Evolutionary conservation across 2,888 invertebrate species (phyloP), one percentile per base, ranked within the genome.

Genomic region (Belgica antarctica): DNA sequence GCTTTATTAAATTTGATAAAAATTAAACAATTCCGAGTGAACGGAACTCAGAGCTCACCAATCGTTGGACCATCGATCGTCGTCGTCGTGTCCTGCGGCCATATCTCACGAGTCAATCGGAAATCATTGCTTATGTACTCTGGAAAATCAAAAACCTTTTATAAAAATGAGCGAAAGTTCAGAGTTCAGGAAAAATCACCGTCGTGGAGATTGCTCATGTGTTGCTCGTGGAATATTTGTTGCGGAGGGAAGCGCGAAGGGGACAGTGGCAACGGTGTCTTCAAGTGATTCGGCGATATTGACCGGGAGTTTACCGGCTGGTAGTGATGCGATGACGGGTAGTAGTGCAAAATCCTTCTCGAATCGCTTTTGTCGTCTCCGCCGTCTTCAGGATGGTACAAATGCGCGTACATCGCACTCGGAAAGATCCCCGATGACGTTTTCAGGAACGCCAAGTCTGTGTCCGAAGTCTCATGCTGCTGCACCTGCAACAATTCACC

Each of bases 151-250:
- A 10, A 36, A 34, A 22, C 8, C 3, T 17, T 46, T 46, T 8
- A 15, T 46, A 34, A 34, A 34, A 7, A 12, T 7, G 34, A 8
- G 7, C 7, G 34, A 59, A 59, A 1, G 24, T 59, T 59, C 12
- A 25, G 4, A 24, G n/a, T 25, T 15, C n/a, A n/a, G n/a, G n/a
- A n/a, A n/a, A n/a, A 41, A 7, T 25, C 15, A 65, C 65, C 65
- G 7, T 65, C 65, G 47, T 65, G 41, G 15, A 65, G 12, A 65
- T 65, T 65, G 65, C 65, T 65, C 25, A 47, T 27, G 25, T 59
- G 59, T 12, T 65, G 65, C 10, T 47, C 65, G 28, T 19, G 46
- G 17, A 47, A 65, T 2, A 59, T 65, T 65, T 65, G 65, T 27
- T 65, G 65, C 15, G 27, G 3, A 8, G 65, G 65, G 28, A 65